Evolutionary conservation across 2,113 vertebrate species (phyloP).

Genomic region (Psilopogon haemacephalus): DNA sequence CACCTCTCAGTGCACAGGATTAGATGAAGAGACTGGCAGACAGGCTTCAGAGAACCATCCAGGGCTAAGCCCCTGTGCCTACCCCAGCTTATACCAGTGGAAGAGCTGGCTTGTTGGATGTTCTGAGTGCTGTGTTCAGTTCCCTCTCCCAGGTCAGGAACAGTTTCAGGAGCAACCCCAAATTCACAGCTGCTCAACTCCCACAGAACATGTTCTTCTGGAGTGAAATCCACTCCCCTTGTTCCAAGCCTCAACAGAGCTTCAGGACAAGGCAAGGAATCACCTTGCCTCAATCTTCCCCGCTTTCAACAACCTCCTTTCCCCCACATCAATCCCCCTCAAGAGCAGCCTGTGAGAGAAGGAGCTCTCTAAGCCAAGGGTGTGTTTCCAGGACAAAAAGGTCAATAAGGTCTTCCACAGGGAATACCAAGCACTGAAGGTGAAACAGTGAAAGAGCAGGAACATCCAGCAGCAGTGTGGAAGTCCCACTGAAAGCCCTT

Average conservation of each 20-base stretch:
- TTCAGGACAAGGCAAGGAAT: not conserved
- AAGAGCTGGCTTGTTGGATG: not conserved
- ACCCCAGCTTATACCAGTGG: constrained; percentile 1
- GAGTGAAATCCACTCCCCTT: not conserved
- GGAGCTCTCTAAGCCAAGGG: not conserved
- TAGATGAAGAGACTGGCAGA: not conserved
- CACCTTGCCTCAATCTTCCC: not conserved
- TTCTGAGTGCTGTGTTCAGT: not conserved
- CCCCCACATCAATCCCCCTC: not conserved
- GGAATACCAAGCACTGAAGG: not conserved
- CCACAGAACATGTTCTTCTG: not conserved
- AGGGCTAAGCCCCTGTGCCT: not conserved
- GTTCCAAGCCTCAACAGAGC: not conserved
- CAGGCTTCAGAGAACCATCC: not conserved
- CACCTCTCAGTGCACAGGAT: not conserved
- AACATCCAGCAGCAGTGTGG: not conserved
- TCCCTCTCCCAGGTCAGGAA: fast-evolving
- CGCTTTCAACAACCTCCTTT: not conserved
- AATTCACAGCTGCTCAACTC: not conserved
- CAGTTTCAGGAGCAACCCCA: not conserved
- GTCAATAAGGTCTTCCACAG: not conserved
- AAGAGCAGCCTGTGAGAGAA: not conserved
- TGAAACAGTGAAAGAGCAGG: not conserved
- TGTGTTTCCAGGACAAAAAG: not conserved
- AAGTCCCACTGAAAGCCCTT: not conserved